Percentiles rank a stretch among this genome's conserved stretches.
These are phyloP conservation scores for Amphiura filiformis DNA, from an alignment of 35 echinoderm and acorn worm genomes.

Conservation along the genomic window DNA sequence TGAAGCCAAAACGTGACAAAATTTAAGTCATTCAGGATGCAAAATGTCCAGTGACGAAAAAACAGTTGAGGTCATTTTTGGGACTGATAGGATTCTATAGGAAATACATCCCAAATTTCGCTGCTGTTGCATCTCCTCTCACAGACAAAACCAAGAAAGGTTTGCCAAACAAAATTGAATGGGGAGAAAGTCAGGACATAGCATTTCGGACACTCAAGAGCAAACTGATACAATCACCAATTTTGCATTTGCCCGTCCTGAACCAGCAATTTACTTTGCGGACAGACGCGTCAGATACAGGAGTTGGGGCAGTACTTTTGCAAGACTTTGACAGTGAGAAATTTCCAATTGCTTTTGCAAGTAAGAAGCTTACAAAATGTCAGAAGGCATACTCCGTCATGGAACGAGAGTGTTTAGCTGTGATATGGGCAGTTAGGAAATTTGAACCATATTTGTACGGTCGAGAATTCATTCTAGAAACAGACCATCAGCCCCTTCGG, in stretches of 20 bases:
- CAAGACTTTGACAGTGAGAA: conserved; percentile 26
- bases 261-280: conserved; percentile 31
- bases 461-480: conserved; percentile 38
- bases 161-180: conserved; percentile 38
- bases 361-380: conserved; percentile 29
- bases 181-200: conserved; percentile 38
- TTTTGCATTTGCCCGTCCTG: conserved; percentile 47
- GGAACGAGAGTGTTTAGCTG: conserved; percentile 53
- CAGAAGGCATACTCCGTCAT: conserved; percentile 37
- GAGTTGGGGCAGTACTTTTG: conserved; percentile 45
- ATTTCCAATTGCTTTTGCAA: conserved; percentile 54
- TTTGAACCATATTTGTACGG: conserved; percentile 38
- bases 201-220: conserved; percentile 53
- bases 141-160: conserved; percentile 50
- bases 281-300: conserved; percentile 53
- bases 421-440: conserved; percentile 43
- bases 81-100: conserved; percentile 23
- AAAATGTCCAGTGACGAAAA: conserved; percentile 24
- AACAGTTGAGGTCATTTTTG: conserved; percentile 40
- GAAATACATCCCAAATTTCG: conserved; percentile 45
- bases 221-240: conserved; percentile 21
- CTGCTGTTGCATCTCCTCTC: conserved; percentile 46
- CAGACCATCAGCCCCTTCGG: conserved; percentile 35
- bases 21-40: not conserved
- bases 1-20: not conserved